These are phyloP conservation scores for Machimus atricapillus DNA, from an alignment of 2,888 invertebrate species.

Conservation along the genomic window DNA sequence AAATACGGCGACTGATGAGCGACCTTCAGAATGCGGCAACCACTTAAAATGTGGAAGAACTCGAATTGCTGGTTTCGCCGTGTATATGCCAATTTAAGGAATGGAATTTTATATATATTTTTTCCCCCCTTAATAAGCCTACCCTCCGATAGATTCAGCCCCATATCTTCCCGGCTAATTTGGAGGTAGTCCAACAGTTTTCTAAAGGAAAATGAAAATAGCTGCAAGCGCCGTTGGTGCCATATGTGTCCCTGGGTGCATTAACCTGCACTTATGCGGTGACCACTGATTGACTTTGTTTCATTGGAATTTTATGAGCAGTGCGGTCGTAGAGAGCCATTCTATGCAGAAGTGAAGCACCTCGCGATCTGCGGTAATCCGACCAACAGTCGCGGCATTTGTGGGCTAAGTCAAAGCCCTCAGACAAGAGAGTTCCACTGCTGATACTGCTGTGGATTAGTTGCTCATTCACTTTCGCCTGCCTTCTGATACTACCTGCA, in stretches of 20 bases:
- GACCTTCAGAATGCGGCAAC: neutral
- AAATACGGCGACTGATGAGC: neutral
- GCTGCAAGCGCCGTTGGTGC: neutral
- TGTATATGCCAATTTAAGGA: neutral
- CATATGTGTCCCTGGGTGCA: neutral
- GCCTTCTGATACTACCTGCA: neutral
- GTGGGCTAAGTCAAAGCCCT: neutral
- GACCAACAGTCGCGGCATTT: neutral
- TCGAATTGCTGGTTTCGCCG: conserved; percentile 16
- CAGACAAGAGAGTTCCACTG: neutral
- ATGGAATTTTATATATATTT: conserved; percentile 9
- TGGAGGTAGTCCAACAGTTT: neutral
- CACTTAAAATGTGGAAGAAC: conserved; percentile 28
- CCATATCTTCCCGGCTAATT: neutral
- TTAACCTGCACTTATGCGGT: neutral
- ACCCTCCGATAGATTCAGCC: neutral
- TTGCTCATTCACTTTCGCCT: neutral
- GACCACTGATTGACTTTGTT: neutral
- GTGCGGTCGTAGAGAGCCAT: neutral
- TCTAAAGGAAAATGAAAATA: neutral
- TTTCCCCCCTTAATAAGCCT: neutral
- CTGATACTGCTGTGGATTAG: neutral
- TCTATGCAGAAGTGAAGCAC: neutral
- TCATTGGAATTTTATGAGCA: neutral
- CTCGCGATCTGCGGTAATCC: neutral